Base-by-base conservation (phyloP, 2,797 vertebrate genomes). In the Microcaecilia unicolor region DNA sequence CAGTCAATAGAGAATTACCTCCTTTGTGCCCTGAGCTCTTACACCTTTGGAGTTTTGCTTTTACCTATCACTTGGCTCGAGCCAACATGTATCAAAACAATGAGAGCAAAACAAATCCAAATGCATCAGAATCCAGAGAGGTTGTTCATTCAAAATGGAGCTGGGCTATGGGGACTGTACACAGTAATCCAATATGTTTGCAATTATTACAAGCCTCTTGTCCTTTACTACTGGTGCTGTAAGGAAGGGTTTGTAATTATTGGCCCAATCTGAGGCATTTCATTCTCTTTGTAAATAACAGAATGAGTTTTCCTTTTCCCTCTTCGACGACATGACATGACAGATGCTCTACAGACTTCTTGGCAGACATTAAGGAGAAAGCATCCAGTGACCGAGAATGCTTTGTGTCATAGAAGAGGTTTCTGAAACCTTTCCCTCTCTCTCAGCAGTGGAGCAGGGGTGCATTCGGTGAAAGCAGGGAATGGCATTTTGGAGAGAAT, bases 401-500 rank as follows among this genome's bases (percentile, higher is more conserved):
- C 26, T 42, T 64, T 66, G 53, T 57, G 61, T 69, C 49, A 66
- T 3, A 42, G 54, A 64, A 56, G 41, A 51, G 72, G 70, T 65
- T 34, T 53, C 44, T 56, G 48, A 61, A 65, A 48, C 59, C 45
- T 64, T 62, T 56, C 63, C 54, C n/a, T 51, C 64, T 55, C 15
- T 54, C 61, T 67, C 67, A 63, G 49, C 48, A 28, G 5, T 34
- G 46, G 48, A 18, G 41, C 48, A 51, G 58, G 50, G 51, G 27
- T 58, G 35, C 33, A 32, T 26, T 44, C 41, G 48, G 45, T 17
- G 29, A 22, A 50, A 41, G 48, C 71, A 58, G 45, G 51, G 54
- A 72, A 48, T 68, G 62, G 67, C 59, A 74, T 62, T 43, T 54
- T 65, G n/a, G n/a, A n/a, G n/a, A n/a, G n/a, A n/a, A n/a, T n/a